Evolutionary conservation across 2,888 invertebrate genomes (phyloP).

Genomic region (Linnaemya vulpina): DNA sequence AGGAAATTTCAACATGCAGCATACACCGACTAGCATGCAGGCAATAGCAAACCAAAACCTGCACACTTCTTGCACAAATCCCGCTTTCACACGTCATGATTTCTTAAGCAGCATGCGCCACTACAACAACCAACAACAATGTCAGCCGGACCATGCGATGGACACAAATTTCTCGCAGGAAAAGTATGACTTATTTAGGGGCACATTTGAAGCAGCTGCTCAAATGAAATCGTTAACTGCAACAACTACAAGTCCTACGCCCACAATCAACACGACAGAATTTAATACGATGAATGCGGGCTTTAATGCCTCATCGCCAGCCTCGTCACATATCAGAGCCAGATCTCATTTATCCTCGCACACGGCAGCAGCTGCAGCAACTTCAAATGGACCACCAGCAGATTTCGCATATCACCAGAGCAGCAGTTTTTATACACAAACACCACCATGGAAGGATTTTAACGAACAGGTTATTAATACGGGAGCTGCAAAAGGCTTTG

Average conservation of each 20-base stretch:
- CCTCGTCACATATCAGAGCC: conserved; percentile 31
- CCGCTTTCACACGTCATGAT: conserved; percentile 61
- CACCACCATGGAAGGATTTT: conserved; percentile 83
- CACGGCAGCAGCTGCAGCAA: conserved; percentile 33
- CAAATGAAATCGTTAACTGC: conserved; percentile 71
- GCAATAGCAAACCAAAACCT: neutral
- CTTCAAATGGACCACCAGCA: conserved; percentile 44
- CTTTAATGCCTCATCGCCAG: conserved; percentile 42
- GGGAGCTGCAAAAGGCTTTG: conserved; percentile 70
- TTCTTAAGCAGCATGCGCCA: conserved; percentile 67
- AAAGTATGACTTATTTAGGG: conserved; percentile 86
- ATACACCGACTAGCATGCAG: neutral
- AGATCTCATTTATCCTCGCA: conserved; percentile 9
- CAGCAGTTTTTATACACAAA: conserved; percentile 82
- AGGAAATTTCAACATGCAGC: conserved; percentile 38
- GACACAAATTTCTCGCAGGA: conserved; percentile 79
- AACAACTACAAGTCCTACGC: conserved; percentile 24
- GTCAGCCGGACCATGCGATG: conserved; percentile 48
- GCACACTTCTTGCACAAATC: conserved; percentile 19
- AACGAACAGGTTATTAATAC: conserved; percentile 79
- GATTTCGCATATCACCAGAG: conserved; percentile 77
- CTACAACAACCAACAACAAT: conserved; percentile 61
- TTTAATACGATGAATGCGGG: conserved; percentile 65
- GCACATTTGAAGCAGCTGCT: conserved; percentile 84
- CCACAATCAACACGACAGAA: conserved; percentile 46